A percentile compares a stretch with the other conserved stretches of the same genome.
These are phyloP conservation scores for Polymixis flavicincta DNA, from an alignment of 2,888 invertebrate species.

Conservation along the genomic window DNA sequence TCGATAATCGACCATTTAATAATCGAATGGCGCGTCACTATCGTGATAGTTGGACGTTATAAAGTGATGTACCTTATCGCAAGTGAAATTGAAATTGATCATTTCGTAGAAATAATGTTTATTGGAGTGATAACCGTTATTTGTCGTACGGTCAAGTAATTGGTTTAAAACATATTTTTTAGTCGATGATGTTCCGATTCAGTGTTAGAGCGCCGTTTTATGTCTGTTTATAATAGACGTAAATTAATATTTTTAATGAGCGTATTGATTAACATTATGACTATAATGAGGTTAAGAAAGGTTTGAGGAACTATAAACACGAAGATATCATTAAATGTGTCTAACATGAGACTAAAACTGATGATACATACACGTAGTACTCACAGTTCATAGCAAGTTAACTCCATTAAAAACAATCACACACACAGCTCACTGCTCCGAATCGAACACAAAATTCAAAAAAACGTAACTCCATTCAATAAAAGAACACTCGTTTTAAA, in stretches of 20 bases:
- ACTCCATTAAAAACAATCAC: slow-evolving; percentile 37
- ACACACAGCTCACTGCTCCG: slow-evolving; percentile 25
- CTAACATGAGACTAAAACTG: slow-evolving; percentile 12
- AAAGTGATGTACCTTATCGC: slow-evolving; percentile 74
- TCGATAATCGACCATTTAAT: slow-evolving; percentile 81
- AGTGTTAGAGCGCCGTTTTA: slow-evolving; percentile 24
- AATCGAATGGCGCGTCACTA: slow-evolving; percentile 73
- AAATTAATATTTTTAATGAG: slow-evolving; percentile 43
- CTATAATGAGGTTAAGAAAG: slow-evolving; percentile 41
- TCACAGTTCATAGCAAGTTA: background rate
- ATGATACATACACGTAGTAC: background rate
- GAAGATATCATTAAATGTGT: slow-evolving; percentile 35
- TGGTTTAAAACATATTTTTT: slow-evolving; percentile 46
- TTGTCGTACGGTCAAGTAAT: slow-evolving; percentile 63
- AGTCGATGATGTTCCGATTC: background rate
- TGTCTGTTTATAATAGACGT: slow-evolving; percentile 18
- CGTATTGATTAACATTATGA: slow-evolving; percentile 41
- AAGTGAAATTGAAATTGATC: slow-evolving; percentile 79
- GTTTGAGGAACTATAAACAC: slow-evolving; percentile 38
- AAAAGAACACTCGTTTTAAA: slow-evolving; percentile 68
- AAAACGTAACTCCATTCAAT: slow-evolving; percentile 60
- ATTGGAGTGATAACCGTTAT: slow-evolving; percentile 67
- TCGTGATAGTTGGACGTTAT: slow-evolving; percentile 80
- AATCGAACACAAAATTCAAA: slow-evolving; percentile 48
- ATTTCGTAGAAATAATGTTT: slow-evolving; percentile 66